A percentile compares a stretch with the other conserved stretches of the same genome.
These are phyloP conservation scores for Apamea monoglypha DNA, from an alignment of 2,888 invertebrate genomes.

Conservation along the genomic window DNA sequence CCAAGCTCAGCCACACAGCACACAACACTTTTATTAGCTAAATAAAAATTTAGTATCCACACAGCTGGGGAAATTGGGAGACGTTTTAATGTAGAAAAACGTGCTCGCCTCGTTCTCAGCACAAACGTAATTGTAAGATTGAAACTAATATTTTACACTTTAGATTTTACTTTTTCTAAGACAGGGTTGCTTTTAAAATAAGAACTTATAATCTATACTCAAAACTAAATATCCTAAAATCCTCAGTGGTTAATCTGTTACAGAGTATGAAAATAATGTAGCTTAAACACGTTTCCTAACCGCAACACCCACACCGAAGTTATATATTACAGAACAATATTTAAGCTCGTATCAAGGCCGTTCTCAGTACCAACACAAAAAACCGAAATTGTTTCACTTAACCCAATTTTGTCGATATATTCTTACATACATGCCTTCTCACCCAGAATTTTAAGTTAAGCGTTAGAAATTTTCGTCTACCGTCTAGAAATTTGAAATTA, in stretches of 20 bases:
- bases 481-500: not conserved
- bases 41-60: conserved; percentile 57
- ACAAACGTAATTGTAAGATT: conserved; percentile 18
- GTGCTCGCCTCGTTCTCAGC: not conserved
- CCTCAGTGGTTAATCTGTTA: conserved; percentile 1
- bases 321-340: conserved; percentile 43
- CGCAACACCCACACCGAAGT: conserved; percentile 21
- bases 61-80: conserved; percentile 27
- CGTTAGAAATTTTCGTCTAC: conserved; percentile 16
- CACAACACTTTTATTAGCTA: conserved; percentile 48
- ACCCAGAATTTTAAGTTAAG: conserved; percentile 30
- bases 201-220: not conserved
- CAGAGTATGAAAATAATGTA: not conserved
- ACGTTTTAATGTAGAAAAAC: conserved; percentile 42
- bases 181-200: not conserved
- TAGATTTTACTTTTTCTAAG: not conserved
- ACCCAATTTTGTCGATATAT: conserved; percentile 33
- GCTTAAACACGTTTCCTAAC: conserved; percentile 18
- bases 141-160: not conserved
- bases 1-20: conserved; percentile 18
- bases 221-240: not conserved
- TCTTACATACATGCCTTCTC: not conserved
- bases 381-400: conserved; percentile 34
- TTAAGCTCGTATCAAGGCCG: conserved; percentile 37
- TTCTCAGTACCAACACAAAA: conserved; percentile 24